Conservation (phyloP, 1,140 invertebrate species). For the Drosophila pseudoananassae region DNA sequence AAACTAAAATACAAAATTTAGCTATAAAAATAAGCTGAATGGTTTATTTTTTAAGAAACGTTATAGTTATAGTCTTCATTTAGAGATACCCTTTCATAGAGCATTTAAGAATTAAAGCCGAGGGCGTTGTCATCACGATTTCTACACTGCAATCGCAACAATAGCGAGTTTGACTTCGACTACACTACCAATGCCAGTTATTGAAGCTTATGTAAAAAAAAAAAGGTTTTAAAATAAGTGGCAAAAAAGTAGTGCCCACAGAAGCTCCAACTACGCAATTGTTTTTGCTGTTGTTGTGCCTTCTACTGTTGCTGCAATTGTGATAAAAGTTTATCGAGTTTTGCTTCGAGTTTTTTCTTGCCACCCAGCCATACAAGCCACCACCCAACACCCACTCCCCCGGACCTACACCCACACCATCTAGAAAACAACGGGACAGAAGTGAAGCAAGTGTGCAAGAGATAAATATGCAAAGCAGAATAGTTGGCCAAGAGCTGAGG, state of each 20-base stretch:
- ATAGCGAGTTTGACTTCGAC: conserved; percentile 6
- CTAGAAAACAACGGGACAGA: conserved; percentile 42
- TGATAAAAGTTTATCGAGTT: conserved; percentile 79
- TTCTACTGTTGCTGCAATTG: conserved; percentile 64
- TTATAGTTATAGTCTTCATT: neutral
- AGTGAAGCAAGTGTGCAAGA: conserved; percentile 63
- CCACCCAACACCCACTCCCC: neutral
- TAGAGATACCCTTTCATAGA: conserved; percentile 1
- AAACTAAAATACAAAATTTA: neutral
- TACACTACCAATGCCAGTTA: conserved; percentile 43
- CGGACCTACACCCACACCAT: neutral
- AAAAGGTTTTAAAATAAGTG: neutral
- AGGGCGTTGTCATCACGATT: conserved; percentile 47
- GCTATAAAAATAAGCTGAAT: neutral
- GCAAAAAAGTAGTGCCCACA: conserved; percentile 1
- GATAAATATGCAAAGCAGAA: conserved; percentile 75
- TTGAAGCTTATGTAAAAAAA: conserved; percentile 51
- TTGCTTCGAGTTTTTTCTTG: conserved; percentile 48
- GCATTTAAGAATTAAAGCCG: conserved; percentile 17
- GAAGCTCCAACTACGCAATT: conserved; percentile 58
- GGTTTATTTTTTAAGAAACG: too few relatives aligned
- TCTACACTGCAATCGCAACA: conserved; percentile 6
- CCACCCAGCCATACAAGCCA: conserved; percentile 14
- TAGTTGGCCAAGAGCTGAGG: neutral
- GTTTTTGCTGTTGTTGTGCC: conserved; percentile 31